Evolutionary conservation across 2,888 invertebrate genomes (phyloP).

Genomic region (Nesidiocoris tenuis): DNA sequence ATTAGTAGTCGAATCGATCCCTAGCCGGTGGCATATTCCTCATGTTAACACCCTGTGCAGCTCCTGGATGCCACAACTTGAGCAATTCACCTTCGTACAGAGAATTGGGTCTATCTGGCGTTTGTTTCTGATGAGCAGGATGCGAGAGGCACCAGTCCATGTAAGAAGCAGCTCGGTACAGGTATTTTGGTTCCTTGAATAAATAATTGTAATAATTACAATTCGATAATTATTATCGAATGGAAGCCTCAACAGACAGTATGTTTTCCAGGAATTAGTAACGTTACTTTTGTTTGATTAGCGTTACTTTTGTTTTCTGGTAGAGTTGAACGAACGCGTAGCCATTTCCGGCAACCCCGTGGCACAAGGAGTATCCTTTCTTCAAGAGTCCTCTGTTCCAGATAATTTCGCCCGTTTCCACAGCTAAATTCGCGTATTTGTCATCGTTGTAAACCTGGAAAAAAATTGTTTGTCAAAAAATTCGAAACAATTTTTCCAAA

Average conservation of each 20-base stretch:
- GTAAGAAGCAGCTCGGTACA: conserved; percentile 76
- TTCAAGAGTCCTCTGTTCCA: conserved; percentile 78
- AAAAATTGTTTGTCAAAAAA: neutral
- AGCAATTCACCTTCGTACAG: conserved; percentile 78
- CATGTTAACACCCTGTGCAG: too few relatives aligned
- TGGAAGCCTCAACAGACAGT: too few relatives aligned
- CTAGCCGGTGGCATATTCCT: too few relatives aligned
- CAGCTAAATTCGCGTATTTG: conserved; percentile 57
- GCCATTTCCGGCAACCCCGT: conserved; percentile 85
- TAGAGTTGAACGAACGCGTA: conserved; percentile 78
- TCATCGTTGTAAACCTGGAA: conserved; percentile 29
- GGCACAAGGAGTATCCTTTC: conserved; percentile 86
- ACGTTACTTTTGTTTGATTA: too few relatives aligned
- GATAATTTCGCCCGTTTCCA: conserved; percentile 71
- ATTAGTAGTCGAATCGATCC: too few relatives aligned
- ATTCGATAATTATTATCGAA: too few relatives aligned
- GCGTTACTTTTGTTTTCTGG: conserved; percentile 70
- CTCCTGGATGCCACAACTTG: too few relatives aligned
- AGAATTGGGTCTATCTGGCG: conserved; percentile 79
- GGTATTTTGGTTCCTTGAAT: conserved; percentile 60
- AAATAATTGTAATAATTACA: neutral
- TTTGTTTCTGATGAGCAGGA: conserved; percentile 61
- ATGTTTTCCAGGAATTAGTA: too few relatives aligned
- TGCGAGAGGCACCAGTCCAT: conserved; percentile 77
- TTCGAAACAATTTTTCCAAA: neutral